phyloP scores from a whole-genome alignment of 2,113 vertebrate genomes.

The Pterocles gutturalis region DNA sequence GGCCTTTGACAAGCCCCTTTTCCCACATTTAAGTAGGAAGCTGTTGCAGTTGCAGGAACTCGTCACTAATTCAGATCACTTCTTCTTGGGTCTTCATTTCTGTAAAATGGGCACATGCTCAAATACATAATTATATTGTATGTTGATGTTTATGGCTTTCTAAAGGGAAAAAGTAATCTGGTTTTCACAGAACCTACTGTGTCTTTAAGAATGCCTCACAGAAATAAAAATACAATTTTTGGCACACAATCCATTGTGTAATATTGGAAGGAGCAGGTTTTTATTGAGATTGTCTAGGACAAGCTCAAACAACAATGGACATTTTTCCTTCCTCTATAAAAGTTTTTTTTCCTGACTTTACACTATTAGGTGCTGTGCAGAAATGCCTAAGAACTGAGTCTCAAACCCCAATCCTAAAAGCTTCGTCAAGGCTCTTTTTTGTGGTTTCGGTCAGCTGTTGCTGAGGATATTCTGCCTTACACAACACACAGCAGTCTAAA shows the following conservation, averaged over 20 bases:
- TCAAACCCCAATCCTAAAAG: background rate
- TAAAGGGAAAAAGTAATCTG: background rate
- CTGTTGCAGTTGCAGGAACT: background rate
- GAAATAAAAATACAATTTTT: background rate
- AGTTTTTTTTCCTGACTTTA: background rate
- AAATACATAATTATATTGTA: background rate
- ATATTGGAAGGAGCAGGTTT: background rate
- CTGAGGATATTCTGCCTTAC: background rate
- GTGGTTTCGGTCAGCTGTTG: background rate
- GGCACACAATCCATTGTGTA: background rate
- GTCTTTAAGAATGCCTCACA: background rate
- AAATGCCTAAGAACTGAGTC: background rate
- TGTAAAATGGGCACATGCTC: background rate
- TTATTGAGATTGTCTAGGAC: background rate
- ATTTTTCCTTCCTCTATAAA: background rate
- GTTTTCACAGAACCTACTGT: background rate
- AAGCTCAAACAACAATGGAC: background rate
- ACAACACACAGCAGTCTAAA: background rate
- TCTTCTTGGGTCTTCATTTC: background rate
- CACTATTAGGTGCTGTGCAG: background rate
- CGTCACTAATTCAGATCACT: background rate
- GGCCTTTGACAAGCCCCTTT: background rate
- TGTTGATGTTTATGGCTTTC: background rate
- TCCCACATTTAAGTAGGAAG: accelerated
- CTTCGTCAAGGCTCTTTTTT: background rate